Percentiles rank a stretch among this genome's conserved stretches.
These are phyloP conservation scores for Aromia moschata DNA, from an alignment of 2,888 invertebrate species.

Conservation along the genomic window DNA sequence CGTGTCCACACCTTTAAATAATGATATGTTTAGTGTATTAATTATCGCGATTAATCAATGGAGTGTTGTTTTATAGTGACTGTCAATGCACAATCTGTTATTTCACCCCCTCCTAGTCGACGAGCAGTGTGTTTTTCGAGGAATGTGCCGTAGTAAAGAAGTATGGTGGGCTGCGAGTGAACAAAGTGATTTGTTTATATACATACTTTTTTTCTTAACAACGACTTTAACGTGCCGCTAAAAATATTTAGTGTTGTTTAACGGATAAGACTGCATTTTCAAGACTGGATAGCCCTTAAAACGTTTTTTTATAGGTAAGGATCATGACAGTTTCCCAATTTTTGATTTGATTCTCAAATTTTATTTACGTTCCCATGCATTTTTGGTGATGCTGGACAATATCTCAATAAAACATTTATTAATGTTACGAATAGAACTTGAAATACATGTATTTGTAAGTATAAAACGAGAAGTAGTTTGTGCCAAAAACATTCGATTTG, in stretches of 20 bases:
- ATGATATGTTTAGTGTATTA: constrained; percentile 14
- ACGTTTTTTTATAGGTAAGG: constrained; percentile 22
- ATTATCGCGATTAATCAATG: constrained; percentile 1
- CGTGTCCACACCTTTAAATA: constrained; percentile 6
- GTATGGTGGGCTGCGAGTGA: constrained; percentile 33
- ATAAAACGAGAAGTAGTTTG: too few species aligned
- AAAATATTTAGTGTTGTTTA: constrained; percentile 21
- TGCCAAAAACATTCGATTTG: too few species aligned
- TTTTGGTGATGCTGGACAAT: too few species aligned
- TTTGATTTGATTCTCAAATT: too few species aligned
- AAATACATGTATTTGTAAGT: too few species aligned
- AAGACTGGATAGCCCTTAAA: constrained; percentile 33
- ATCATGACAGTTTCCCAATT: too few species aligned
- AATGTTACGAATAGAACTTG: too few species aligned
- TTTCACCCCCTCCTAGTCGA: constrained; percentile 22
- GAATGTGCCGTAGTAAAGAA: constrained; percentile 24
- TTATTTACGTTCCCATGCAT: too few species aligned
- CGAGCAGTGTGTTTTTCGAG: constrained; percentile 18
- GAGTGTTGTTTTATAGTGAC: constrained; percentile 7
- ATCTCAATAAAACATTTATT: too few species aligned
- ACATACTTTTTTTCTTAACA: constrained; percentile 25
- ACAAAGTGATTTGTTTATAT: constrained; percentile 35
- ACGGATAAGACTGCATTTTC: constrained; percentile 34
- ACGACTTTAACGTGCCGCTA: constrained; percentile 24
- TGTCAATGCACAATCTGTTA: constrained; percentile 10